Conservation (phyloP, 2,113 vertebrate species). For the Illadopsis cleaveri region DNA sequence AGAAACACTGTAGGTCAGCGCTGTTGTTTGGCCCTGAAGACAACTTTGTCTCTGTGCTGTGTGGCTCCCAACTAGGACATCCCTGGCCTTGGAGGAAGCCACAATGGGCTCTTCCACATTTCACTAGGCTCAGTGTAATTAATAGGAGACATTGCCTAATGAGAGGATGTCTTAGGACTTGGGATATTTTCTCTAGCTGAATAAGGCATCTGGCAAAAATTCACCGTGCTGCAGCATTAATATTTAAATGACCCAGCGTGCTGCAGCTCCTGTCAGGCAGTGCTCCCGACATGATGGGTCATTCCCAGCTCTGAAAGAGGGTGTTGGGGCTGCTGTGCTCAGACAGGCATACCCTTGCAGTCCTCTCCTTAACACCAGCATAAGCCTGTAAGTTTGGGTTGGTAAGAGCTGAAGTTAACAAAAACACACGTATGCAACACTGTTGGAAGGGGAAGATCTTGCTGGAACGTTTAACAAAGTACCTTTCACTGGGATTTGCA, state of each 20-base stretch:
- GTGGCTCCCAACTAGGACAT: neutral
- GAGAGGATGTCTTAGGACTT: neutral
- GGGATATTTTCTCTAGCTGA: neutral
- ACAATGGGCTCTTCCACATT: neutral
- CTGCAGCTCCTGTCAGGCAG: neutral
- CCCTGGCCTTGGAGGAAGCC: neutral
- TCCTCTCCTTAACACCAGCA: neutral
- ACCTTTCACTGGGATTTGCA: neutral
- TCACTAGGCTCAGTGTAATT: neutral
- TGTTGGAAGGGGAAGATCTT: neutral
- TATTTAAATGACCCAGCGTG: neutral
- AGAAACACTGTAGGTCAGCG: neutral
- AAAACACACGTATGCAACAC: neutral
- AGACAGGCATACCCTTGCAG: rapidly evolving
- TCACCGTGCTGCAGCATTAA: neutral
- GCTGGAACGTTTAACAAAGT: neutral
- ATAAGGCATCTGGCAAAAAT: neutral
- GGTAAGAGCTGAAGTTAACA: neutral
- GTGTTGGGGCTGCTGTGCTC: neutral
- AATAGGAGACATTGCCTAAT: neutral
- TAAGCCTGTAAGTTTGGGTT: neutral
- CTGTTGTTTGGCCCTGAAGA: neutral
- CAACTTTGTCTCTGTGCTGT: neutral
- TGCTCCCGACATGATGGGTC: neutral
- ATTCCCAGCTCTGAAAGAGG: neutral